Percentiles rank a stretch among this genome's conserved stretches.
Conservation (phyloP, 2,113 vertebrate species). For the Oriolus oriolus region DNA sequence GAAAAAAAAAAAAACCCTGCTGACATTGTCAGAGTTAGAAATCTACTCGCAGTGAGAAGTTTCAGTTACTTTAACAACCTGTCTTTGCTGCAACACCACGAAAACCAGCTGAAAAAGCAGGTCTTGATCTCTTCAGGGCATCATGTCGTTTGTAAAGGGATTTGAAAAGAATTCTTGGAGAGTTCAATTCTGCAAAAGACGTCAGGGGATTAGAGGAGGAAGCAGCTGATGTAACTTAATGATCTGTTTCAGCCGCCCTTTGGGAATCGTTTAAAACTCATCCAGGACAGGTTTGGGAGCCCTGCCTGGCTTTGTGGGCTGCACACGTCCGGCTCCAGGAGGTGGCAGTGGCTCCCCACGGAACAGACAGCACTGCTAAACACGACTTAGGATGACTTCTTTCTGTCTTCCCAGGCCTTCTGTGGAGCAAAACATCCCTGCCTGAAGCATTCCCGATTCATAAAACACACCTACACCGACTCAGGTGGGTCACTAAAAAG, state of each 20-base stretch:
- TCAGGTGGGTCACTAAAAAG: background rate
- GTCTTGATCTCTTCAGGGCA: background rate
- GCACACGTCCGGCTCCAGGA: background rate
- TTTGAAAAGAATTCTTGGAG: background rate
- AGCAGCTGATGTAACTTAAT: background rate
- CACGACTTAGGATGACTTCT: fast-evolving
- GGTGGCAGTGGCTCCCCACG: background rate
- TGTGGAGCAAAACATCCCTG: too few relatives aligned
- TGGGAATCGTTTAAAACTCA: background rate
- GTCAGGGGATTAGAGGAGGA: background rate
- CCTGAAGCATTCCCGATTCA: fast-evolving
- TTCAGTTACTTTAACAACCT: background rate
- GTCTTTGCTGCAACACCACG: background rate
- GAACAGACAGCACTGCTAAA: fast-evolving
- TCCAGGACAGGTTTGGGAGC: background rate
- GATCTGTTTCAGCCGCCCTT: background rate
- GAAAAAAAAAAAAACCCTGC: background rate
- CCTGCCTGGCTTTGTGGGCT: fast-evolving
- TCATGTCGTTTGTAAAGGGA: background rate
- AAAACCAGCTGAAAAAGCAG: background rate
- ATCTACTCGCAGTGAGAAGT: background rate
- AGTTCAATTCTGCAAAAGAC: background rate
- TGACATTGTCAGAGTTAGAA: background rate
- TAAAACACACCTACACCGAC: fast-evolving
- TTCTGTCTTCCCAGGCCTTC: fast-evolving